Base-by-base conservation (phyloP, 1,140 invertebrate genomes). In the Saccostrea cuccullata region DNA sequence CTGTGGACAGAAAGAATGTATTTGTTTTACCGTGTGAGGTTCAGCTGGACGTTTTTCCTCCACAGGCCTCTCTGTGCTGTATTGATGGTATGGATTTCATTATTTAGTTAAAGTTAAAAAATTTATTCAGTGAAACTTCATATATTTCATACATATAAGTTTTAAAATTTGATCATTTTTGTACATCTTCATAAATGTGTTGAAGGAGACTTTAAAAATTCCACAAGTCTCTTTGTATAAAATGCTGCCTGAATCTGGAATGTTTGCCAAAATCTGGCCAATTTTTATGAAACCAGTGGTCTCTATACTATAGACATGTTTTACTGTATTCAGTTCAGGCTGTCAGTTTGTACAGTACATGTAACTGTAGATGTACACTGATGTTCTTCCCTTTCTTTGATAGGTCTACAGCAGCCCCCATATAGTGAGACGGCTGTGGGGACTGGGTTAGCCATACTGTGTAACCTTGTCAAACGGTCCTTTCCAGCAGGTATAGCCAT, bases 51-150 rank as follows among this genome's bases (percentile, higher is more conserved):
- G 73, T 56, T 26, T 77, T 58, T 9, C 87, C 86, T 47, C 64
- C 86, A 26, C 87, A 88, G 23, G 60, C 83, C 40, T 55, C 85
- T 8, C 86, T 90, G 1, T 90, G 89, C 55, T 88, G 82, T 77
- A 30, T 90, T 26, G 56, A 64, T 73, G 89, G 89, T 90, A 86
- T 12, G 40, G 12, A n/a, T n/a, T 20, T 73, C 15, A 26, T 82
- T 17, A 82, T 26, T 30, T 36, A 15, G 11, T 20, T 55, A 40
- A 47, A 2, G 11, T 36, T 36, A 12, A 82, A 36, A 47, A 47
- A 26, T 17, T 26, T 82, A 36, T 36, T 36, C 2, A 36, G 30
- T 36, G 30, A 36, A n/a, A n/a, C n/a, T n/a, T n/a, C n/a, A n/a
- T n/a, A n/a, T n/a, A n/a, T n/a, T n/a, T n/a, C n/a, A n/a, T n/a